Base-by-base conservation (phyloP, 2,797 vertebrate genomes). In the Tapirus indicus region DNA sequence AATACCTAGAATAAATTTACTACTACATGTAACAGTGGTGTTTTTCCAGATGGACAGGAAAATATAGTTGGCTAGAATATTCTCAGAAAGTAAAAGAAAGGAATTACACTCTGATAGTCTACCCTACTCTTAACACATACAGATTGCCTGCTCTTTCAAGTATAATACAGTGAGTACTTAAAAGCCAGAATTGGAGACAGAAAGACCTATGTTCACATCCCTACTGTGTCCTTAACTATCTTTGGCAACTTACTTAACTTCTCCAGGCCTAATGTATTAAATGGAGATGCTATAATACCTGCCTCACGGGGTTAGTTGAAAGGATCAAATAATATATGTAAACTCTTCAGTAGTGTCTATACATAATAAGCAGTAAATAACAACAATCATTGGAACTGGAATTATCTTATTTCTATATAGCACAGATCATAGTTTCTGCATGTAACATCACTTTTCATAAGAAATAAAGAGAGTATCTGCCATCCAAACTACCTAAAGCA, bases 1-100 rank as follows among this genome's bases (percentile, higher is more conserved):
- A 95, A 88, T 86, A 83, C 11, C 68, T 54, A 94, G 60, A 96
- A 93, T 78, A 80, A 74, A 94, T 41, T 91, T 58, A 94, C 8
- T 35, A 62, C 56, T 66, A 75, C 23, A 66, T 66, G 5, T 86
- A 94, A 74, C 5, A 52, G 47, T 44, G 18, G 21, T 71, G 17
- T 27, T 95, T 58, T 88, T 86, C 54, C 78, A 84, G 52, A 79
- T 13, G 6, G 10, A 66, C 27, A 74, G 44, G 35, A 23, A 93
- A 92, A 88, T 20, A 64, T 7, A 60, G 8, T 85, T 93, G 49
- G 47, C 49, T 69, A 74, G 6, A 90, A 74, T 87, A 91, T 29
- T 56, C 58, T 68, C 10, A 95, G 54, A 94, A 96, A 47, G 7
- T 14, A 94, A 86, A 94, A 86, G 71, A 94, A 78, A 88, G 7